Evolutionary conservation across 2,888 invertebrate species (phyloP).

Genomic region (Hesperia comma): DNA sequence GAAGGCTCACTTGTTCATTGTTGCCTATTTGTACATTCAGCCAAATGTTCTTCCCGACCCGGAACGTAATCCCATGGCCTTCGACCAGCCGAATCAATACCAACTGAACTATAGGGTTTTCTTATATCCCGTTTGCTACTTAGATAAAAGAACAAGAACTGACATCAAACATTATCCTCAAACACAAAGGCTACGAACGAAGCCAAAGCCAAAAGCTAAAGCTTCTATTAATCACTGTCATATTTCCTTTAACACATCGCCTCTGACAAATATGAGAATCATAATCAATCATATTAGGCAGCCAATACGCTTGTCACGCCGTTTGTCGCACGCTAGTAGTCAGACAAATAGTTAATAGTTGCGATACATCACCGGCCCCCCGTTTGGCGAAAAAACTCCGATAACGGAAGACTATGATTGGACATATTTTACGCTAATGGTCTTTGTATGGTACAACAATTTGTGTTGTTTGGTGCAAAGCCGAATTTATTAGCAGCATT

Average conservation of each 20-base stretch:
- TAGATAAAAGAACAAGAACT: slow-evolving; percentile 1
- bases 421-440: slow-evolving; percentile 27
- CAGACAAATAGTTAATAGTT: slow-evolving; percentile 18
- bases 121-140: not conserved
- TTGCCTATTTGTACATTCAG: too few species aligned
- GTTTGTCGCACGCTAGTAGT: slow-evolving; percentile 21
- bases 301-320: slow-evolving; percentile 26
- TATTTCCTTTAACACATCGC: slow-evolving; percentile 8
- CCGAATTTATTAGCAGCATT: too few species aligned
- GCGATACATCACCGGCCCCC: slow-evolving; percentile 18
- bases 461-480: too few species aligned
- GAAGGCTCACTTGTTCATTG: too few species aligned
- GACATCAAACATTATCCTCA: slow-evolving; percentile 7
- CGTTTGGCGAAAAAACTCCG: slow-evolving; percentile 32
- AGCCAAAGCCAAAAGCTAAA: not conserved
- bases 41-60: too few species aligned
- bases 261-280: slow-evolving; percentile 21
- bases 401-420: slow-evolving; percentile 34
- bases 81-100: not conserved
- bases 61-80: too few species aligned
- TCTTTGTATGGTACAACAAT: not conserved
- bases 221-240: slow-evolving; percentile 16
- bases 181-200: slow-evolving; percentile 1
- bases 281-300: slow-evolving; percentile 31
- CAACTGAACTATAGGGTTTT: not conserved